Evolutionary conservation across 2,113 vertebrate genomes (phyloP).

Genomic region (Crotalus viridis): DNA sequence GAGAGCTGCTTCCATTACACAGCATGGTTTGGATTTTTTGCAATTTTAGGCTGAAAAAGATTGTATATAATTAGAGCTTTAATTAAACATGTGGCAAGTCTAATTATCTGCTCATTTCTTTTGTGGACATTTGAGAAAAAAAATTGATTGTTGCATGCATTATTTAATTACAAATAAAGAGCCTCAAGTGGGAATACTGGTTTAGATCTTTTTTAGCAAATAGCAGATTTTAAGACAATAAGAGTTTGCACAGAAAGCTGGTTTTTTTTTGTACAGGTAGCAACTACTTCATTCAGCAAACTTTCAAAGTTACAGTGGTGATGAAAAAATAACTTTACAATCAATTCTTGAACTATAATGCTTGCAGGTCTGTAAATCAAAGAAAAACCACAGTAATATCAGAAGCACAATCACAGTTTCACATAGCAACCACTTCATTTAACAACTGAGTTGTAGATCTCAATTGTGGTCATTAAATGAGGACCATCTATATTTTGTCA

Average conservation of each 20-base stretch:
- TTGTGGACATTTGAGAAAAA: slow-evolving; percentile 31
- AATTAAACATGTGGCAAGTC: slow-evolving; percentile 65
- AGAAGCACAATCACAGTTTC: neutral
- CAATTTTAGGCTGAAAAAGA: slow-evolving; percentile 59
- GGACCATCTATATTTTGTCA: slow-evolving; percentile 17
- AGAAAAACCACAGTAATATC: neutral
- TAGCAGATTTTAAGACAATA: slow-evolving; percentile 35
- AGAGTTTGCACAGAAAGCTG: slow-evolving; percentile 1
- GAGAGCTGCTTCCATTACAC: slow-evolving; percentile 60
- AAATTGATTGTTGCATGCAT: slow-evolving; percentile 52
- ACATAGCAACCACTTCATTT: neutral
- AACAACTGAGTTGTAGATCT: neutral
- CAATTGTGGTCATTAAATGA: neutral
- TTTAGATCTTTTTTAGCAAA: slow-evolving; percentile 40
- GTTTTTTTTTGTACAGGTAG: neutral
- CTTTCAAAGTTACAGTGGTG: neutral
- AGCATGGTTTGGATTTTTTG: slow-evolving; percentile 55
- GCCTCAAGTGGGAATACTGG: slow-evolving; percentile 40
- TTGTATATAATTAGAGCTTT: slow-evolving; percentile 60
- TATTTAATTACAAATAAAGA: slow-evolving; percentile 52
- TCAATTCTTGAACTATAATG: neutral
- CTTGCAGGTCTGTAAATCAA: neutral
- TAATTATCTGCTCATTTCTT: slow-evolving; percentile 63
- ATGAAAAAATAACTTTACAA: neutral
- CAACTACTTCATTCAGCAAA: neutral